Conservation (phyloP, 2,113 vertebrate genomes). For the Phasianus colchicus region DNA sequence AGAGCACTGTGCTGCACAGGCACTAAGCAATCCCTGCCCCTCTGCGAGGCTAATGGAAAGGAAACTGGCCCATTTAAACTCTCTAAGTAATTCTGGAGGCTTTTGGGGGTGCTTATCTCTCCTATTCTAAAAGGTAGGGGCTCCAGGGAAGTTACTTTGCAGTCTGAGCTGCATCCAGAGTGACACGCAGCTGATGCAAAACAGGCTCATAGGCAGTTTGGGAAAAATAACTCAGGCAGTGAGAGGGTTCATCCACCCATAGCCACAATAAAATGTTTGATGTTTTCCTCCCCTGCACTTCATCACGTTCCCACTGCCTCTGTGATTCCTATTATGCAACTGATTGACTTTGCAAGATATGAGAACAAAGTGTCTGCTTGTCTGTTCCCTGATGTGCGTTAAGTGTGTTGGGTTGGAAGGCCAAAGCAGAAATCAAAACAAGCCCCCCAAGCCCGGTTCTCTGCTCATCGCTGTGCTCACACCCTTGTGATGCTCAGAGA, state of each 20-base stretch:
- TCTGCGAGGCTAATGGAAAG: background rate
- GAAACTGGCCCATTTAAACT: background rate
- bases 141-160: background rate
- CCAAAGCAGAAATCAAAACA: conserved; percentile 38
- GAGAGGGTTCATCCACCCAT: background rate
- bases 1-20: fast-evolving
- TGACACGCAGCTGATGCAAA: conserved; percentile 42
- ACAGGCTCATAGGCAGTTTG: conserved; percentile 13
- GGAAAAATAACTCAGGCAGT: background rate
- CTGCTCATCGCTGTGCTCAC: background rate
- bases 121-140: background rate
- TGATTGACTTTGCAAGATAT: conserved; percentile 53
- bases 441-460: background rate
- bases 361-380: conserved; percentile 58
- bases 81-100: background rate
- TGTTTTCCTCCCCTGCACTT: conserved; percentile 25
- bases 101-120: background rate
- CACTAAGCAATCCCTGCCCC: background rate
- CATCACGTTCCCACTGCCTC: conserved; percentile 40
- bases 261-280: background rate
- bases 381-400: conserved; percentile 33
- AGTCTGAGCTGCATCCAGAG: background rate
- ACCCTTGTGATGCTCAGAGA: background rate
- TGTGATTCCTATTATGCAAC: conserved; percentile 45
- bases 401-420: conserved; percentile 19